Percentiles rank a stretch among this genome's conserved stretches.
phyloP scores from a whole-genome alignment of 37 sponge, comb jelly and placozoan genomes.

The Haliclona indistincta region DNA sequence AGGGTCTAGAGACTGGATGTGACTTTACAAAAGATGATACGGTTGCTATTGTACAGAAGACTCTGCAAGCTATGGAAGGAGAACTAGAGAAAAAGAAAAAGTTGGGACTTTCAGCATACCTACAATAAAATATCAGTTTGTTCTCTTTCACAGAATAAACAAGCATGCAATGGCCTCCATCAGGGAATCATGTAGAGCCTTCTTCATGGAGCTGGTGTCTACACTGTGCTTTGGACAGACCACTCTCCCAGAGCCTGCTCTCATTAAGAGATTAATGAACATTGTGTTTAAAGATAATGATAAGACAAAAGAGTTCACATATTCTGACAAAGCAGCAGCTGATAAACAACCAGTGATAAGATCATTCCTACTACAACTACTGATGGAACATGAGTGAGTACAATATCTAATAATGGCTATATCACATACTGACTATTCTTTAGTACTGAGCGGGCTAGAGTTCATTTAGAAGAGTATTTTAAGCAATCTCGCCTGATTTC shows the following conservation, averaged over 20 bases:
- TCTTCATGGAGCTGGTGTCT: slow-evolving; percentile 79
- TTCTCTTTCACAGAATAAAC: too few relatives aligned
- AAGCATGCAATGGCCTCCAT: too few relatives aligned
- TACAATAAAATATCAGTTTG: too few relatives aligned
- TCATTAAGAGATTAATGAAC: slow-evolving; percentile 54
- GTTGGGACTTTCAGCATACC: neutral
- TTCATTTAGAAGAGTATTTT: slow-evolving; percentile 48
- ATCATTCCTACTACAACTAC: slow-evolving; percentile 70
- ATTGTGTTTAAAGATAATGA: slow-evolving; percentile 43
- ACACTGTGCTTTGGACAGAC: slow-evolving; percentile 67
- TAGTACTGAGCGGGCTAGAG: slow-evolving; percentile 49
- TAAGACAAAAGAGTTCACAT: slow-evolving; percentile 52
- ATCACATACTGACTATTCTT: too few relatives aligned
- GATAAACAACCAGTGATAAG: slow-evolving; percentile 63
- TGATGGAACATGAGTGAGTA: slow-evolving; percentile 61
- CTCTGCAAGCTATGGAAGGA: slow-evolving; percentile 10
- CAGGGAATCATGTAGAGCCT: slow-evolving; percentile 22
- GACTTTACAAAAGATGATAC: slow-evolving; percentile 23
- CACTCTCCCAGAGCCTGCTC: slow-evolving; percentile 58
- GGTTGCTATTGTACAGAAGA: slow-evolving; percentile 31
- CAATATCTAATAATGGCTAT: neutral
- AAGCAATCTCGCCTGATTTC: slow-evolving; percentile 19
- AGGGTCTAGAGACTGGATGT: slow-evolving; percentile 18
- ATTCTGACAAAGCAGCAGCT: slow-evolving; percentile 19
- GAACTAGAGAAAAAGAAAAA: slow-evolving; percentile 21